Evolutionary conservation across 2,113 vertebrate species (phyloP).

Genomic region (Cyphomyrus plagiostoma): DNA sequence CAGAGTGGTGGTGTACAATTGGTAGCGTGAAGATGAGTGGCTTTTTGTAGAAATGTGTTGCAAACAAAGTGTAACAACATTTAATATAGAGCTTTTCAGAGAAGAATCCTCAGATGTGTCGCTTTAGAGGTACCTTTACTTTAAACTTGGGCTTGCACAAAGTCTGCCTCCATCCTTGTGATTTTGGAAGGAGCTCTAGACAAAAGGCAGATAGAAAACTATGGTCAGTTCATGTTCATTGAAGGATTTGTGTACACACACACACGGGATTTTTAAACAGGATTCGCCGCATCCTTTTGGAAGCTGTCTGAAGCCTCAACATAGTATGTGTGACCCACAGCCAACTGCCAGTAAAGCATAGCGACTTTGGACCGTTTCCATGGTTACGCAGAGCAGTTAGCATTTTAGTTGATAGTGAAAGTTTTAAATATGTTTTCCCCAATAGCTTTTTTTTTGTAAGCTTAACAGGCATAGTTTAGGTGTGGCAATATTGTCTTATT

Average conservation of each 20-base stretch:
- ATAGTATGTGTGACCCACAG: not conserved
- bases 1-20: not conserved
- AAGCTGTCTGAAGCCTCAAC: not conserved
- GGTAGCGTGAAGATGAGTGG: not conserved
- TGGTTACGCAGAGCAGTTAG: not conserved
- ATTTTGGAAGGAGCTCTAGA: not conserved
- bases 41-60: not conserved
- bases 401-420: not conserved
- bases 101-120: not conserved
- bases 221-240: not conserved
- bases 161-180: not conserved
- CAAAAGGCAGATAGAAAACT: not conserved
- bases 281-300: not conserved
- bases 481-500: not conserved
- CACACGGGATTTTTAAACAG: not conserved
- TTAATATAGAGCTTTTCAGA: conserved; percentile 3
- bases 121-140: not conserved
- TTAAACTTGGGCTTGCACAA: not conserved
- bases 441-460: not conserved
- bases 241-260: not conserved
- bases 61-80: conserved; percentile 1
- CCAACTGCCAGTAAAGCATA: not conserved
- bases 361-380: not conserved
- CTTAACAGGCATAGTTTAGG: not conserved
- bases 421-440: not conserved